phyloP scores from a whole-genome alignment of 2,797 vertebrate genomes.

The Tachyglossus aculeatus region DNA sequence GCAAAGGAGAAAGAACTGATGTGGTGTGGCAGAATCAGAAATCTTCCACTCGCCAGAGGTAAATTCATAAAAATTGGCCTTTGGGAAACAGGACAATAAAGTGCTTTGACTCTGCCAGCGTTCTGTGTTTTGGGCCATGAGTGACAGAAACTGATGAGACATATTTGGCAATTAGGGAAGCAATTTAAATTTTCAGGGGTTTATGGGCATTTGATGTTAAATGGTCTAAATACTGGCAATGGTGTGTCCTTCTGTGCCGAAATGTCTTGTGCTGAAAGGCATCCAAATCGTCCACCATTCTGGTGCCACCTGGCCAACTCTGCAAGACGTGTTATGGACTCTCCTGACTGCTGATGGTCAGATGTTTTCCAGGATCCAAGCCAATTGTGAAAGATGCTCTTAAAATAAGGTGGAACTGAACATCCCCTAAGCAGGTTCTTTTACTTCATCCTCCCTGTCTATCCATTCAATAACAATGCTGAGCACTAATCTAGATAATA shows the following conservation, averaged over 20 bases:
- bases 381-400: background rate
- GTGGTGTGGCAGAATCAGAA: conserved; percentile 16
- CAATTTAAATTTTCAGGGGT: conserved; percentile 14
- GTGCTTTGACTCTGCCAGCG: conserved; percentile 8
- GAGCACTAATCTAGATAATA: too few relatives aligned
- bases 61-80: conserved; percentile 37
- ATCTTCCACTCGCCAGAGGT: conserved; percentile 31
- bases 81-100: conserved; percentile 35
- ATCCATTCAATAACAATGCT: too few relatives aligned
- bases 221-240: background rate
- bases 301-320: background rate
- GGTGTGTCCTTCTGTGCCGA: background rate
- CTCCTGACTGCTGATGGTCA: background rate
- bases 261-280: conserved; percentile 1
- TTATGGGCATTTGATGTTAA: conserved; percentile 32
- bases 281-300: background rate
- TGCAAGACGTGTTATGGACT: background rate
- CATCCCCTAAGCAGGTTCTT: background rate
- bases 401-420: too few relatives aligned
- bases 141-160: conserved; percentile 33
- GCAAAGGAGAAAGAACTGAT: conserved; percentile 11
- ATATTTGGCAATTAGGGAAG: conserved; percentile 26
- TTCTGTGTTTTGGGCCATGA: conserved; percentile 1
- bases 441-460: too few relatives aligned
- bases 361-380: background rate